A percentile compares a stretch with the other conserved stretches of the same genome.
phyloP scores from a whole-genome alignment of 2,113 vertebrate species.

The Peromyscus californicus region DNA sequence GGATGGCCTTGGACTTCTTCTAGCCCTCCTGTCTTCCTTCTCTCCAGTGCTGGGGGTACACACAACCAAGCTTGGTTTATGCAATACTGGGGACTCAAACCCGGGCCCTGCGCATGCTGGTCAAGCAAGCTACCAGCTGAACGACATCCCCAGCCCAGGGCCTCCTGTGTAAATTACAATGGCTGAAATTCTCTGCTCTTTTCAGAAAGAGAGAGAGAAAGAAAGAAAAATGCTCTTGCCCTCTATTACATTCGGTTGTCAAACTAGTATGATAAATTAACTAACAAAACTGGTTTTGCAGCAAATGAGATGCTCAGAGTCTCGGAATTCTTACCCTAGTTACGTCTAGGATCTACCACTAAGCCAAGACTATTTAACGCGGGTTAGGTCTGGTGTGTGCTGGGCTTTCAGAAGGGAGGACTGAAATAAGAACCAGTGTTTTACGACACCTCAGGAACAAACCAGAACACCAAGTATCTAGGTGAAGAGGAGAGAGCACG shows the following conservation, averaged over 20 bases:
- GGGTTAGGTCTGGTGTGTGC: neutral
- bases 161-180: neutral
- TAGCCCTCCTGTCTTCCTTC: too few species aligned
- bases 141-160: neutral
- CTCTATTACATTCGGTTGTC: conserved; percentile 64
- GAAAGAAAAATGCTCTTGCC: neutral
- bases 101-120: neutral
- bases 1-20: neutral
- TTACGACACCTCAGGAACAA: neutral
- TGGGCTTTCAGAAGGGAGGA: neutral
- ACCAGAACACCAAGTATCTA: neutral
- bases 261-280: conserved; percentile 75
- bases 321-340: conserved; percentile 64
- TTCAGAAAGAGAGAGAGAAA: neutral
- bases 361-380: neutral
- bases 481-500: conserved; percentile 29
- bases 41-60: neutral
- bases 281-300: conserved; percentile 79
- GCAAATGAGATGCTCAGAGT: conserved; percentile 55
- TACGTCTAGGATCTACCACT: conserved; percentile 54
- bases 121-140: neutral
- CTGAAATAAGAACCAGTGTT: neutral
- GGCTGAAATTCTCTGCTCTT: neutral
- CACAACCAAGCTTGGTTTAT: neutral
- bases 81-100: neutral